Evolutionary conservation across 2,888 invertebrate genomes (phyloP).

Genomic region (Drosophila conformis): DNA sequence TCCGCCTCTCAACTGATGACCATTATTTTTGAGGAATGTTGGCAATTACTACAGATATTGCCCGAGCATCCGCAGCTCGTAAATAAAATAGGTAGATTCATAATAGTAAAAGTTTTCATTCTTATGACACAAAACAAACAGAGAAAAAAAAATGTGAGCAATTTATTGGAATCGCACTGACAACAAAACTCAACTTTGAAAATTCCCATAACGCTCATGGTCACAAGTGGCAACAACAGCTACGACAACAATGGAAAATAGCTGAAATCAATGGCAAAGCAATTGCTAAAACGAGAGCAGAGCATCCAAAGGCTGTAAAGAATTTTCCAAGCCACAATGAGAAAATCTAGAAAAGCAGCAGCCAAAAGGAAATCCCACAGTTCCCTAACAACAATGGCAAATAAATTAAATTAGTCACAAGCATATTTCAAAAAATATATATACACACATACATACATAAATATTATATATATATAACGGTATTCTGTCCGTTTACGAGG

Average conservation of each 20-base stretch:
- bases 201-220: conserved; percentile 39
- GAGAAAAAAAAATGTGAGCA: conserved; percentile 50
- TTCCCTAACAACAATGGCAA: conserved; percentile 73
- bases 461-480: conserved; percentile 42
- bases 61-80: conserved; percentile 38
- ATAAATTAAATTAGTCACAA: conserved; percentile 80
- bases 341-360: conserved; percentile 57
- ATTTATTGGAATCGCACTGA: conserved; percentile 49
- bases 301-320: conserved; percentile 50
- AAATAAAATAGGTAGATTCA: conserved; percentile 63
- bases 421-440: conserved; percentile 70
- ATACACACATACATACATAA: conserved; percentile 26
- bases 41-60: conserved; percentile 52
- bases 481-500: conserved; percentile 12
- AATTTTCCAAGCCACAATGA: conserved; percentile 59
- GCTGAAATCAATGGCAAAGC: conserved; percentile 66
- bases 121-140: conserved; percentile 54
- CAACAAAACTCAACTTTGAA: conserved; percentile 16
- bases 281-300: conserved; percentile 55
- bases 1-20: conserved; percentile 11
- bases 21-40: conserved; percentile 25
- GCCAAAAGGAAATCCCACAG: conserved; percentile 72
- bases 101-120: conserved; percentile 75
- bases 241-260: conserved; percentile 13
- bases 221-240: conserved; percentile 30